Evolutionary conservation across 2,888 invertebrate genomes (phyloP), one percentile per base, ranked within the genome.

Genomic region (Acheta domesticus): DNA sequence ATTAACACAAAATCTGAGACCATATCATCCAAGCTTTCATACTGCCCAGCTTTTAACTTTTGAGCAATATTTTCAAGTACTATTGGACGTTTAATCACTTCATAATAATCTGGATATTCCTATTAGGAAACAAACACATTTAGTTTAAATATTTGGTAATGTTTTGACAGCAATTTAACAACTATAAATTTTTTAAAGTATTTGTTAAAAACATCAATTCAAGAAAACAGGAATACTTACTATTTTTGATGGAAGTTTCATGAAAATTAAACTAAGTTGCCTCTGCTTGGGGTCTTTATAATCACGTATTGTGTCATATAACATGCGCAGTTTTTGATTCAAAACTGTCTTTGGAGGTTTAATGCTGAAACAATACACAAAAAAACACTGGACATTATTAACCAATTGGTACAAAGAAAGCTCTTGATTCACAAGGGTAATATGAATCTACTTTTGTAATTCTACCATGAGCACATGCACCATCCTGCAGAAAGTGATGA

Each of bases 51-150:
- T 86, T 95, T 95, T 49, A 96, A 87, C 84, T 96, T 96, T 80
- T 94, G 94, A 0, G 95, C 93, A 81, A 99, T 97, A 85, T 93
- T 93, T 85, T 97, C 97, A 93, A 99, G 93, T 86, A 99, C 98
- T 85, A 99, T 96, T 0, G 99, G 99, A 83, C 94, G 94, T 85
- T 96, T 96, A 79, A 99, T 99, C 0, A 98, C 93, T 86, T 98
- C 97, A 85, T 98, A 99, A 87, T 99, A 99, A 85, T 97, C 97
- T 0, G 99, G 98, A 87, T 98, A 98, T 85, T 98, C 96, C 87
- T 92, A 87, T 75, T 86, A 84, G 48, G 16, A 21, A 36, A 36
- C 5, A 36, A 36, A 36, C 36, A 36, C 36, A 36, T 36, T 20
- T 36, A 62, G 19, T 11, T 48, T 16, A 23, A 20, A 20, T 62